Conservation (phyloP, 2,888 invertebrate species). For the Stenotaenia linearis region DNA sequence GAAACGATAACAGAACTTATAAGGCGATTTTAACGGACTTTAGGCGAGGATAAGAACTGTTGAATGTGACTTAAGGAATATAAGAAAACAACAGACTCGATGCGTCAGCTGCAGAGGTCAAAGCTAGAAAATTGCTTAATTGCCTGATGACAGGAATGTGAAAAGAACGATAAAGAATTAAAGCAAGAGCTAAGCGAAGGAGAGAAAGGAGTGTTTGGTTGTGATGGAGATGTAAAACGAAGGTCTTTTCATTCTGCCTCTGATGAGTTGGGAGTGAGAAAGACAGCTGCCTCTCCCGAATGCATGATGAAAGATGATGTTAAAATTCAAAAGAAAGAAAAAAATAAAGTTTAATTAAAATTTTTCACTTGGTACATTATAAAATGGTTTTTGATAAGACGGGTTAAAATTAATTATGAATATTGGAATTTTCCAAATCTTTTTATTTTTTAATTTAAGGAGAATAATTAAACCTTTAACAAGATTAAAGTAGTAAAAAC, state of each 20-base stretch:
- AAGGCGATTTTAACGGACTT: too few relatives aligned
- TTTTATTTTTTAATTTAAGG: neutral
- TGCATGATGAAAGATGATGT: neutral
- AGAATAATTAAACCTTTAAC: too few relatives aligned
- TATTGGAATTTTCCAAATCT: neutral
- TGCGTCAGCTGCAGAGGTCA: neutral
- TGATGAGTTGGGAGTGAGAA: slow-evolving; percentile 6
- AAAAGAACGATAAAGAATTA: neutral
- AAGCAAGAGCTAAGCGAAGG: neutral
- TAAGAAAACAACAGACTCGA: neutral
- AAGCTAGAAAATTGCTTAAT: neutral
- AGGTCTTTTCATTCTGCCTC: neutral
- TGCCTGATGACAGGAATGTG: slow-evolving; percentile 9
- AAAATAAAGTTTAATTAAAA: neutral
- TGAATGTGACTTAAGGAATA: too few relatives aligned
- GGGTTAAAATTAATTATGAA: neutral
- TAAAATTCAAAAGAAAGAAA: neutral
- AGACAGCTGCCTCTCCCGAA: slow-evolving; percentile 11
- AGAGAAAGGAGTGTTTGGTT: neutral
- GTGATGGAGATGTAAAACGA: neutral
- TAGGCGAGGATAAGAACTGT: too few relatives aligned
- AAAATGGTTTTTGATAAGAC: neutral
- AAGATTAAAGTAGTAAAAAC: too few relatives aligned
- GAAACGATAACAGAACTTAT: neutral
- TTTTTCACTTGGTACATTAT: neutral